Evolutionary conservation across 2,113 vertebrate species (phyloP).

Genomic region (Zosterops borbonicus): DNA sequence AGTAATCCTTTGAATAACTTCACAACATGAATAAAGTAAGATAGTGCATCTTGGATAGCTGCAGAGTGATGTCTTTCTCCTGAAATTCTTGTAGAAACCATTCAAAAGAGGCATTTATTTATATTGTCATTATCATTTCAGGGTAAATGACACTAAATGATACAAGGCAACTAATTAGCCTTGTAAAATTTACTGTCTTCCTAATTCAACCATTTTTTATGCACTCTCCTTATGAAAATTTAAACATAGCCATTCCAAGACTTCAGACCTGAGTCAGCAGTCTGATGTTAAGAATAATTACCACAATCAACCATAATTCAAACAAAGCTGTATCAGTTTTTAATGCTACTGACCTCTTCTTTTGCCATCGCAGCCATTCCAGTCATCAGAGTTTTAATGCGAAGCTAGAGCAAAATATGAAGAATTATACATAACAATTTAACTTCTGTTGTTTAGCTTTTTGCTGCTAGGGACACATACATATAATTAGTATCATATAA

Average conservation of each 20-base stretch:
- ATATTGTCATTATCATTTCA: background rate
- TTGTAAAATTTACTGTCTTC: background rate
- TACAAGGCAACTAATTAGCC: background rate
- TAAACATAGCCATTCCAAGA: background rate
- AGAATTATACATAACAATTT: background rate
- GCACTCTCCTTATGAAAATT: background rate
- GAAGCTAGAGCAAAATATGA: slow-evolving; percentile 70
- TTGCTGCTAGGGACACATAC: background rate
- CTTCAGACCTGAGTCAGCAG: background rate
- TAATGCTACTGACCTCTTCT: slow-evolving; percentile 82
- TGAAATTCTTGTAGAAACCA: background rate
- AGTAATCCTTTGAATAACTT: background rate
- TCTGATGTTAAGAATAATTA: background rate
- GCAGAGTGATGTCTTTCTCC: background rate
- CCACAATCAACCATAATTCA: background rate
- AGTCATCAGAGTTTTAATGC: slow-evolving; percentile 92
- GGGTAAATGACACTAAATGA: background rate
- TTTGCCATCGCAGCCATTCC: slow-evolving; percentile 91
- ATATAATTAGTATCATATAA: background rate
- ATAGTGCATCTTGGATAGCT: background rate
- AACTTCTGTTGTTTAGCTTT: background rate
- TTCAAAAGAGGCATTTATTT: background rate
- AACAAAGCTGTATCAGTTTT: background rate
- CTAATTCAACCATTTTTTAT: background rate
- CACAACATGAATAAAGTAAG: background rate